Evolutionary conservation across 1,140 invertebrate genomes (phyloP), one percentile per base, ranked within the genome.

Genomic region (Drosophila pallidifrons): DNA sequence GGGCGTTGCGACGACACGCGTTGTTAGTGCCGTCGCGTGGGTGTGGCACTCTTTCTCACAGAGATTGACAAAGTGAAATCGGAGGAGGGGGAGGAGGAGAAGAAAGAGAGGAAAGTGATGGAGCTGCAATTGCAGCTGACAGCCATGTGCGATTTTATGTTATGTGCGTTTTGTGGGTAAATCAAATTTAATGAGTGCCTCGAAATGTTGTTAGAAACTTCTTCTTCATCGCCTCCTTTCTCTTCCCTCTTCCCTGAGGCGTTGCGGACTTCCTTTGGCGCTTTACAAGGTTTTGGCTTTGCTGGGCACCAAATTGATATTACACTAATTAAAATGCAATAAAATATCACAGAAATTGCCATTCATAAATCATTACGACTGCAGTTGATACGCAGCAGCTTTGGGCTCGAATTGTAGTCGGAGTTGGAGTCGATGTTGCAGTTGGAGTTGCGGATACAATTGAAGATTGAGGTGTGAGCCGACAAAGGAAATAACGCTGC

Each of bases 271-370:
- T 57, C 54, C 54, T 57, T 55, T 20, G n/a, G 52, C 13, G 72
- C 38, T 61, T 70, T 81, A 47, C 61, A 68, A 76, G 69, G 67
- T 61, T 25, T 72, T 49, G 13, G 11, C 61, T 59, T 59, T 15
- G 11, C 58, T 68, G 49, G 16, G 38, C 49, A 38, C 77, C 79
- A 80, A 89, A 87, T 83, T 87, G 83, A 89, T 89, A 88, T 88
- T 88, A 81, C 85, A 81, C 83, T 88, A 88, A 88, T 88, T 88
- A 88, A 88, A 88, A 88, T 88, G 83, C 85, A 88, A 88, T 88
- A 88, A 88, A 88, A 89, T 88, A 81, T 81, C 68, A 35, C 63
- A 71, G 78, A 49, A 79, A 88, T 88, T 85, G 85, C 85, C 77
- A 77, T 73, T 77, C 82, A 89, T 88, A 88, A 88, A 88, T 88